These are phyloP conservation scores for Siniperca obscura DNA, from an alignment of 2,797 vertebrate genomes.

Conservation along the genomic window DNA sequence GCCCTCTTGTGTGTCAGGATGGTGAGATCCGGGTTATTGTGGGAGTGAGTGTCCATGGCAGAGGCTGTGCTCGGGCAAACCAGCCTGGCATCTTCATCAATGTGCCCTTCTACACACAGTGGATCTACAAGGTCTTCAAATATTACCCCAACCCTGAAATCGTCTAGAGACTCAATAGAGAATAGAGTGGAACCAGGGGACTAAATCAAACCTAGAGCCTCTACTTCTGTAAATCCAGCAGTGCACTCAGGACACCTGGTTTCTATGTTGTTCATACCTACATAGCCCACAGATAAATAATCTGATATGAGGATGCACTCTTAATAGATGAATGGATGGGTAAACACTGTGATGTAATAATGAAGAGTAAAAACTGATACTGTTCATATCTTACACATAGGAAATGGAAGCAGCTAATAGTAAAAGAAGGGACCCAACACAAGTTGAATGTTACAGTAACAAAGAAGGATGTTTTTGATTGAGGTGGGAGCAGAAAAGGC, in stretches of 20 bases:
- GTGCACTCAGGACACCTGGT: conserved; percentile 54
- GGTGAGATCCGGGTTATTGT: conserved; percentile 92
- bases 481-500: conserved; percentile 34
- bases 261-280: conserved; percentile 45
- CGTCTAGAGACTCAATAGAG: conserved; percentile 56
- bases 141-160: conserved; percentile 75
- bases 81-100: conserved; percentile 95
- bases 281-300: conserved; percentile 30
- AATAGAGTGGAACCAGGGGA: conserved; percentile 34
- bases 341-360: conserved; percentile 41
- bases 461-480: conserved; percentile 21
- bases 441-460: background rate
- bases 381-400: conserved; percentile 22
- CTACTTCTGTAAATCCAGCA: conserved; percentile 41
- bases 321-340: conserved; percentile 10
- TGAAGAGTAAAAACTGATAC: conserved; percentile 8
- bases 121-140: conserved; percentile 96
- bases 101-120: conserved; percentile 95
- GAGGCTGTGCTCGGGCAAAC: conserved; percentile 93
- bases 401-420: conserved; percentile 23
- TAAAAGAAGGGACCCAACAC: background rate
- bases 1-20: conserved; percentile 95
- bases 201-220: conserved; percentile 36
- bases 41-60: conserved; percentile 95
- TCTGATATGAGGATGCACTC: conserved; percentile 35